Percentiles rank a stretch among this genome's conserved stretches.
phyloP scores from a whole-genome alignment of 2,113 vertebrate genomes.

The Macrotis lagotis region DNA sequence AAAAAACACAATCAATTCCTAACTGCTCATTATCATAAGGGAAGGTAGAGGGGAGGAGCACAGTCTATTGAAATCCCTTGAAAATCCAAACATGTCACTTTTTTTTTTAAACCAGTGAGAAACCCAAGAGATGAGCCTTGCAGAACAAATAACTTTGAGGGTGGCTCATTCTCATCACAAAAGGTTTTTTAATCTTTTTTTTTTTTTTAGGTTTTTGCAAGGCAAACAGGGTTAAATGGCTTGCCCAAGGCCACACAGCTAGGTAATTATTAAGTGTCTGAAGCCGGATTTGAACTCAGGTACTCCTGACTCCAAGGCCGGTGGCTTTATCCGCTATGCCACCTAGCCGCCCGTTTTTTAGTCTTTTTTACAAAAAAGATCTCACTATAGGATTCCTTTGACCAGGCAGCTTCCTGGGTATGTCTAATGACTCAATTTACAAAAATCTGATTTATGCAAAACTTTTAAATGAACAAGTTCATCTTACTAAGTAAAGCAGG shows the following conservation, averaged over 20 bases:
- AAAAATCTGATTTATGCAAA: background rate
- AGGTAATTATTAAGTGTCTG: no score
- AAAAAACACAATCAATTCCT: background rate
- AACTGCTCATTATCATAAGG: background rate
- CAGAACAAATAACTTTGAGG: background rate
- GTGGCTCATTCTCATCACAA: background rate
- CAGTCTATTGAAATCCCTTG: background rate
- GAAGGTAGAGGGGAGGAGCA: background rate
- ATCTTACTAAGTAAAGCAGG: background rate
- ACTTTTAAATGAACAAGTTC: background rate
- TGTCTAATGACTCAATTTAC: background rate
- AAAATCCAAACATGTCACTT: background rate
- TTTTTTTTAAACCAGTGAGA: background rate
- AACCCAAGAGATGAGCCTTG: no score
- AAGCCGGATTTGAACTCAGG: no score
- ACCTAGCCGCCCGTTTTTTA: no score
- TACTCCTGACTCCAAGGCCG: no score
- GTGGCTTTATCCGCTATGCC: no score
- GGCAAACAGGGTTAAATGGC: no score
- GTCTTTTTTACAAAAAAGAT: background rate
- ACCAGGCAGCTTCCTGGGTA: background rate
- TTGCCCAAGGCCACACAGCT: no score
- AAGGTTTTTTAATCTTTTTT: no score
- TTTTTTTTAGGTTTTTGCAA: no score
- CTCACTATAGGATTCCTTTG: background rate